Conservation (phyloP, 2,113 vertebrate genomes). For the Istiophorus platypterus region DNA sequence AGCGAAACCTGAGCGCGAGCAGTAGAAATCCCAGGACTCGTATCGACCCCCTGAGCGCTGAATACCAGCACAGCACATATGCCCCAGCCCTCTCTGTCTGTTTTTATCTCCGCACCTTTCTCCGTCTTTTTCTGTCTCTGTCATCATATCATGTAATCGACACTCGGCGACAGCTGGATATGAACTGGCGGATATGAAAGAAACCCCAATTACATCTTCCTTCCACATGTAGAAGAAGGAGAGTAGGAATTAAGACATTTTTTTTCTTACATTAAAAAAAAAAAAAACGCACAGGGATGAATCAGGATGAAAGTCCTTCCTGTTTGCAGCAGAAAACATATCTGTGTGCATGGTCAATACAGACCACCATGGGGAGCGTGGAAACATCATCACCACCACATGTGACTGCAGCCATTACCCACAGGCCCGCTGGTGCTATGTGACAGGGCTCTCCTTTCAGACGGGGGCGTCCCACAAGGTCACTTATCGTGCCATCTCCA, state of each 20-base stretch:
- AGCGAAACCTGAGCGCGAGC: constrained; percentile 81
- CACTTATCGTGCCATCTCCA: constrained; percentile 57
- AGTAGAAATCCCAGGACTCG: constrained; percentile 78
- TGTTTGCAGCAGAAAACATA: constrained; percentile 31
- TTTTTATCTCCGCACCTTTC: constrained; percentile 27
- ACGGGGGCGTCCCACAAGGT: constrained; percentile 39
- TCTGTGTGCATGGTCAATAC: constrained; percentile 8
- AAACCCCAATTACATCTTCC: constrained; percentile 23
- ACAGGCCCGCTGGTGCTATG: constrained; percentile 37
- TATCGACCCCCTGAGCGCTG: constrained; percentile 76
- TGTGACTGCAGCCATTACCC: constrained; percentile 53
- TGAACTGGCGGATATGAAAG: constrained; percentile 57
- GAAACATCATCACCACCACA: constrained; percentile 51
- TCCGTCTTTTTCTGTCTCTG: constrained; percentile 32
- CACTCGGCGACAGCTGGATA: constrained; percentile 72
- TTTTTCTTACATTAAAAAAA: background rate
- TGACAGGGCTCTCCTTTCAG: constrained; percentile 62
- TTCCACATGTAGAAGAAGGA: background rate
- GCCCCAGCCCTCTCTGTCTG: constrained; percentile 57
- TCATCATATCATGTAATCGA: constrained; percentile 66
- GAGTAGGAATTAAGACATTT: background rate
- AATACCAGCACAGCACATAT: constrained; percentile 80
- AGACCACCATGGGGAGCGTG: constrained; percentile 51
- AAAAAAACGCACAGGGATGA: background rate
- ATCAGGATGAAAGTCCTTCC: constrained; percentile 27